These are phyloP conservation scores for Ceratotherium simum DNA, from an alignment of 2,113 vertebrate genomes.

Conservation along the genomic window DNA sequence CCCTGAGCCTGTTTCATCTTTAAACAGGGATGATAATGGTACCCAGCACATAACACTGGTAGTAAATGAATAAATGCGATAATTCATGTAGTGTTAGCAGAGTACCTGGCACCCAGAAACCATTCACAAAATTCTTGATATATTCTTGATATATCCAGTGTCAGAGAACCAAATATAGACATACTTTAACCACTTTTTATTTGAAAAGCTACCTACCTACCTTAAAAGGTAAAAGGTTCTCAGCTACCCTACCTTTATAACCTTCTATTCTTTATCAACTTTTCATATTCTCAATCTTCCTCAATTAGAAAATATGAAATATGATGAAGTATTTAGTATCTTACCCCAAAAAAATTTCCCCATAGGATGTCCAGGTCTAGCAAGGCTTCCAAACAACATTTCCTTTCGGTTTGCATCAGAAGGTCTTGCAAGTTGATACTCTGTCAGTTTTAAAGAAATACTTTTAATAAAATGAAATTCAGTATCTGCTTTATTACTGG, in stretches of 20 bases:
- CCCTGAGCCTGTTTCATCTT: slow-evolving; percentile 26
- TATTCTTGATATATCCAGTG: slow-evolving; percentile 28
- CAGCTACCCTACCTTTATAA: not conserved
- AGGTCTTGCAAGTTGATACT: slow-evolving; percentile 95
- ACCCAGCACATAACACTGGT: not conserved
- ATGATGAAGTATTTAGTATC: slow-evolving; percentile 58
- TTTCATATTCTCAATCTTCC: slow-evolving; percentile 27
- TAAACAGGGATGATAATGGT: slow-evolving; percentile 28
- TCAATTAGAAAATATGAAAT: slow-evolving; percentile 60
- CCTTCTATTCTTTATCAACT: not conserved
- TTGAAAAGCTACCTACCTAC: not conserved
- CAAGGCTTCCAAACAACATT: slow-evolving; percentile 97
- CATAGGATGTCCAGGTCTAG: slow-evolving; percentile 96
- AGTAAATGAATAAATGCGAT: not conserved
- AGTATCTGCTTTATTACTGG: slow-evolving; percentile 17
- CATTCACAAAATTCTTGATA: slow-evolving; percentile 14
- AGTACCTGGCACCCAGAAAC: not conserved
- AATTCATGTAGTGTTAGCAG: not conserved
- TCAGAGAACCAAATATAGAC: slow-evolving; percentile 1
- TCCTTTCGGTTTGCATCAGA: slow-evolving; percentile 96
- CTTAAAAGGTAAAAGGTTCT: slow-evolving; percentile 1
- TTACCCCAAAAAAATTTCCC: slow-evolving; percentile 98
- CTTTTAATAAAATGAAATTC: slow-evolving; percentile 63
- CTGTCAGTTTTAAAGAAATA: slow-evolving; percentile 86
- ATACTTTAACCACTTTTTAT: not conserved